Base-by-base conservation (phyloP, 2,113 vertebrate genomes). In the Stictonetta naevosa region DNA sequence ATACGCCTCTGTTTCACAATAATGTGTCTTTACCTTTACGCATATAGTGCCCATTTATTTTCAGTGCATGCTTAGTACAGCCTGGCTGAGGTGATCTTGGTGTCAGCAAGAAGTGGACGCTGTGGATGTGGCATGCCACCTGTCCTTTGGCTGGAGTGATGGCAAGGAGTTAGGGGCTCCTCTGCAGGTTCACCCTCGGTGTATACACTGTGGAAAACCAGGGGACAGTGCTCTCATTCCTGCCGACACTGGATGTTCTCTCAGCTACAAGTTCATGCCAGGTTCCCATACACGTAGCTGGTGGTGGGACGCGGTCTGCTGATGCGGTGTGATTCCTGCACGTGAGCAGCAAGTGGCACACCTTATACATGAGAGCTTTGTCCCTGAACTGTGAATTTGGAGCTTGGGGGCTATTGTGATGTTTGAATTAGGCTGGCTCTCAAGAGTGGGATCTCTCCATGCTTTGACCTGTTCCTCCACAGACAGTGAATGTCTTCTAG, bases 11-110 rank as follows among this genome's bases (percentile, higher is more conserved):
- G 4, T 28, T 76, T 62, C 4, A 5, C 31, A 15, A 1, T 58
- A 28, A 8, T 40, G 7, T 2, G 1, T 76, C 40, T 76, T 53
- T 17, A 44, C 9, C 48, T 86, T 72, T 48, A 14, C 14, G 15
- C 2, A 1, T 0, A 0, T 4, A 13, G 36, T 72, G 8, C n/a
- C 14, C 11, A 18, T 67, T 71, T 68, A 12, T 72, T 50, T 74
- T 25, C 33, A 7, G 38, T 22, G 20, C 1, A 0, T 72, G 14
- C 62, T 50, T 60, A 31, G 1, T 1, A 8, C 28, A 59, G 31
- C 28, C 48, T 68, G 66, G 19, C 40, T 50, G 66, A 60, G 19
- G 4, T 72, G 5, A 60, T 36, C 14, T 20, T 36, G 4, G 62
- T 11, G 9, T 19, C 50, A 19, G 33, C 1, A 16, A 56, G 59